These are phyloP conservation scores for Drosophila testacea DNA, from an alignment of 2,888 invertebrate species.

Conservation along the genomic window DNA sequence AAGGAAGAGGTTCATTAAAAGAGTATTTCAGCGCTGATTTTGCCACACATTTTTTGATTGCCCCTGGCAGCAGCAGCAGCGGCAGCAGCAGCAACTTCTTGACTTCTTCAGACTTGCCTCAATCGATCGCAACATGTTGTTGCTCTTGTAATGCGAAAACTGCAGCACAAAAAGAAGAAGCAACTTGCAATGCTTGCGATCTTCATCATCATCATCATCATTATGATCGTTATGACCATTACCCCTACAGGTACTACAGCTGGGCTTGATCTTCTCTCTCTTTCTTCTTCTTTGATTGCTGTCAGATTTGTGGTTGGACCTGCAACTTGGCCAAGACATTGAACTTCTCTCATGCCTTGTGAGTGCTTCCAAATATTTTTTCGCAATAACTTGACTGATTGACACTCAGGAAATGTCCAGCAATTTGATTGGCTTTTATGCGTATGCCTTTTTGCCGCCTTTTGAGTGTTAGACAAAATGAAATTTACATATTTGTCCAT, in stretches of 20 bases:
- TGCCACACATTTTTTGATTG: conserved; percentile 81
- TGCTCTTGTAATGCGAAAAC: conserved; percentile 49
- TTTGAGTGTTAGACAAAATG: conserved; percentile 67
- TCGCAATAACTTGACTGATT: conserved; percentile 68
- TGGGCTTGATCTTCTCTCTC: conserved; percentile 18
- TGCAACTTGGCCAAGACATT: conserved; percentile 50
- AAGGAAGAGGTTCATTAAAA: conserved; percentile 81
- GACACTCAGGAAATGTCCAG: conserved; percentile 82
- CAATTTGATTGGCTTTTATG: conserved; percentile 79
- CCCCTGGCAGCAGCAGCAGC: conserved; percentile 56
- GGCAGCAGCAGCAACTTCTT: conserved; percentile 32
- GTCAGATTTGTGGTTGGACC: conserved; percentile 64
- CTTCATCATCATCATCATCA: conserved; percentile 25
- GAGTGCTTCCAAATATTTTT: conserved; percentile 39
- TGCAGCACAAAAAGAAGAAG: conserved; percentile 50
- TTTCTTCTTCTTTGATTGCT: conserved; percentile 42
- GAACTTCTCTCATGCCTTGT: conserved; percentile 29
- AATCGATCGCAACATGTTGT: conserved; percentile 70
- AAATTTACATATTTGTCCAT: conserved; percentile 68
- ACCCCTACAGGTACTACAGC: conserved; percentile 53
- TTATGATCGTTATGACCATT: conserved; percentile 59
- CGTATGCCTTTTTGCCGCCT: conserved; percentile 59
- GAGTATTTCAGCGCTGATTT: conserved; percentile 80
- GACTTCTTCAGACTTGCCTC: conserved; percentile 54
- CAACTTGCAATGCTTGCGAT: conserved; percentile 12